Base-by-base conservation (phyloP, 53 echinoderm and acorn worm genomes). In the Paelopatides confundens region DNA sequence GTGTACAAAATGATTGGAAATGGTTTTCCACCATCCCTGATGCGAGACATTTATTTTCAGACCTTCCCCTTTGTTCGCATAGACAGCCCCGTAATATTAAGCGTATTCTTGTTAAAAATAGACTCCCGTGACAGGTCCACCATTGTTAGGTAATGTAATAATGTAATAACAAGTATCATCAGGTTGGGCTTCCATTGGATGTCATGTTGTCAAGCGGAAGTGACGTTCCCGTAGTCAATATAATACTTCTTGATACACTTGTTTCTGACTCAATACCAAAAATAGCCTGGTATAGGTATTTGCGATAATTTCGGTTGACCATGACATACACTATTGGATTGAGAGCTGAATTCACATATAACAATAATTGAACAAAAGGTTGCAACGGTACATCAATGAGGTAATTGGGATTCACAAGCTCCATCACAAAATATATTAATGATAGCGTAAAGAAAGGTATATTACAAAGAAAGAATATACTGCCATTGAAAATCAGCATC, bases 221-320 rank as follows among this genome's bases (percentile, higher is more conserved):
- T 40, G 40, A 40, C 40, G 40, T 40, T 40, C 40, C 40, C 40
- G 40, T 40, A 40, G 40, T 11, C 40, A 40, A 40, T 9, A 11
- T 9, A 9, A 40, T 40, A 40, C 40, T 40, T 40, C 40, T 40
- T 40, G 40, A 40, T 40, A n/a, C n/a, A n/a, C n/a, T n/a, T n/a
- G n/a, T 11, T 40, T 40, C 40, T 40, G 7, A 40, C 2, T 40
- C 6, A 11, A 40, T 5, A 35, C 81, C 32, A 54, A 31, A 54
- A 15, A 81, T 2, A 31, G 81, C 81, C 18, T n/a, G 81, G 33
- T 54, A 36, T 4, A 81, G 32, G n/a, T 21, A 52, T 81, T 81
- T 58, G 53, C 81, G 81, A 37, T 81, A 81, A 52, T 37, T 81
- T 58, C 62, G 32, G 35, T 81, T 81, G 17, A 81, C 62, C 14